Conservation (phyloP, 2,797 vertebrate genomes). For the Coregonus ussuriensis region DNA sequence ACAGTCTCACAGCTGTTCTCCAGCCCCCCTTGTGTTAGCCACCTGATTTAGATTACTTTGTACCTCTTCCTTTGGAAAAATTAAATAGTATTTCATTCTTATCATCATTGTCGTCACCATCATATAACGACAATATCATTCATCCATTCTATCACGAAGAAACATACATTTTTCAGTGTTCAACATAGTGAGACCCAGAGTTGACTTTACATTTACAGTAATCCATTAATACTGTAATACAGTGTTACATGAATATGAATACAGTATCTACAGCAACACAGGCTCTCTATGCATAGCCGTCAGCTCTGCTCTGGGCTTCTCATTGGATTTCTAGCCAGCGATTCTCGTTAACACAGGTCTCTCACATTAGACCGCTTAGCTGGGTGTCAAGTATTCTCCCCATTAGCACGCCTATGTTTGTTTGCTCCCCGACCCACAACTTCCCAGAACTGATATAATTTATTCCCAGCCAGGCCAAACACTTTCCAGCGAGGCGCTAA, state of each 20-base stretch:
- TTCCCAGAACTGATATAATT: conserved; percentile 66
- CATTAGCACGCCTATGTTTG: conserved; percentile 51
- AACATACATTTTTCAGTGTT: neutral
- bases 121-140: neutral
- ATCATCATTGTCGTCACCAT: neutral
- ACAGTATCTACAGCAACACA: neutral
- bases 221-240: neutral
- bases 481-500: neutral
- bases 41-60: neutral
- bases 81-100: neutral
- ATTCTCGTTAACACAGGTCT: conserved; percentile 39
- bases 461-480: conserved; percentile 44
- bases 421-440: conserved; percentile 43
- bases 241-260: neutral
- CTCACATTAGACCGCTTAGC: conserved; percentile 35
- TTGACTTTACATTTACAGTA: neutral
- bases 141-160: neutral
- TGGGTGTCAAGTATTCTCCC: conserved; percentile 51
- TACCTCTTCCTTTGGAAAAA: neutral
- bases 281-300: neutral
- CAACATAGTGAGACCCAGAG: neutral
- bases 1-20: neutral
- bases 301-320: neutral
- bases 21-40: neutral
- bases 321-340: conserved; percentile 14